Evolutionary conservation across 1,140 invertebrate genomes (phyloP).

Genomic region (Leptoteleia sp.): DNA sequence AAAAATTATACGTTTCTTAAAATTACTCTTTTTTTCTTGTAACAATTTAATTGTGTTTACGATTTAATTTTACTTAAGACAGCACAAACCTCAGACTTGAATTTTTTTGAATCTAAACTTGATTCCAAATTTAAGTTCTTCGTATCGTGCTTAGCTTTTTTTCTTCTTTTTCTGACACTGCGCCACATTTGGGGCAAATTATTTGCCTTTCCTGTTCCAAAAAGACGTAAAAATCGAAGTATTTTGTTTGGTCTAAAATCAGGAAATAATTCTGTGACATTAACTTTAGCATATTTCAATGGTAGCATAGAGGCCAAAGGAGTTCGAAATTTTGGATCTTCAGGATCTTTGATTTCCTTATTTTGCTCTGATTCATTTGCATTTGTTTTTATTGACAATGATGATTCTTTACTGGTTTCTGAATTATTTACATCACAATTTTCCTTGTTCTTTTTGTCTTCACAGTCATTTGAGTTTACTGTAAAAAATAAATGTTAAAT

Average conservation of each 20-base stretch:
- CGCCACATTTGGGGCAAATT: conserved; percentile 97
- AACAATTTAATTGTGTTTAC: no score
- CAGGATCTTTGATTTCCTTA: no score
- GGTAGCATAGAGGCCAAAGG: conserved; percentile 97
- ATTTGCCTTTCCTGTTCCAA: conserved; percentile 94
- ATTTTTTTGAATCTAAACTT: conserved; percentile 83
- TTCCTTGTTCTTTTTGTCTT: no score
- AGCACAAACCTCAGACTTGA: conserved; percentile 78
- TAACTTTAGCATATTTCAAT: conserved; percentile 94
- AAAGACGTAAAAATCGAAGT: conserved; percentile 94
- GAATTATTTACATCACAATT: no score
- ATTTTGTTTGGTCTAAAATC: conserved; percentile 96
- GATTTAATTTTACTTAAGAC: no score
- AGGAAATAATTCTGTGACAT: conserved; percentile 95
- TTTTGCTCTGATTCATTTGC: no score
- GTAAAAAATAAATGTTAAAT: no score
- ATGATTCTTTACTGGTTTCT: no score
- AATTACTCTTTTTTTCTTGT: no score
- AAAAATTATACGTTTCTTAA: no score
- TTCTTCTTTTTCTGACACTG: conserved; percentile 89
- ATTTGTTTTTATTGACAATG: no score
- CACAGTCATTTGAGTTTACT: no score
- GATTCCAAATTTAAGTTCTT: conserved; percentile 85
- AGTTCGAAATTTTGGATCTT: conserved; percentile 79
- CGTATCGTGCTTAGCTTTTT: conserved; percentile 84